Percentiles rank a stretch among this genome's conserved stretches.
Evolutionary conservation across 2,797 vertebrate species (phyloP).

Genomic region (Cirrhinus molitorella): DNA sequence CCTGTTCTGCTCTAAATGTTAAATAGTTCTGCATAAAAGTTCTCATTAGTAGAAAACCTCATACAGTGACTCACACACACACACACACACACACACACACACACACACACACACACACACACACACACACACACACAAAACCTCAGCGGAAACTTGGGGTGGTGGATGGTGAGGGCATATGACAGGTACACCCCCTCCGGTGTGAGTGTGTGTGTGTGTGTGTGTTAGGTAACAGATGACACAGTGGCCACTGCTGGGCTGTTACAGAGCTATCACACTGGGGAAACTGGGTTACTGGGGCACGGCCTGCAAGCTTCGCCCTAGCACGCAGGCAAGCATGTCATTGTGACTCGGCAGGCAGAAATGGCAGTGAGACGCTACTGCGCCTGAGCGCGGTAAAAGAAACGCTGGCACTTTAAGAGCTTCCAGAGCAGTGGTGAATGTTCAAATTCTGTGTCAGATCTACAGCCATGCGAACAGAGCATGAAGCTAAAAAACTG

Average conservation of each 20-base stretch:
- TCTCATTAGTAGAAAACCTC: slow-evolving; percentile 14
- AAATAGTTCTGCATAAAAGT: slow-evolving; percentile 21
- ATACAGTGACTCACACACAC: not conserved
- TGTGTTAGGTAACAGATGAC: slow-evolving; percentile 81
- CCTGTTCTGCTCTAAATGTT: slow-evolving; percentile 19
- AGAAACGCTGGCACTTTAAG: slow-evolving; percentile 77
- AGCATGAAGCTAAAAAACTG: slow-evolving; percentile 33
- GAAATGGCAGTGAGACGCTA: slow-evolving; percentile 73
- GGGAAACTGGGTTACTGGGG: slow-evolving; percentile 86
- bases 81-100: not conserved
- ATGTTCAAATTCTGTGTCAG: slow-evolving; percentile 12
- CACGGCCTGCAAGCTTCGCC: slow-evolving; percentile 84
- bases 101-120: not conserved
- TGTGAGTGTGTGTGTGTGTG: slow-evolving; percentile 59
- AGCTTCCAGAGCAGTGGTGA: slow-evolving; percentile 38
- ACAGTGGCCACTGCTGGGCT: slow-evolving; percentile 74
- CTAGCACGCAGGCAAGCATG: slow-evolving; percentile 78
- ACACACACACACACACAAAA: not conserved
- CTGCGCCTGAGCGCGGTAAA: slow-evolving; percentile 44
- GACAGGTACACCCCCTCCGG: slow-evolving; percentile 31
- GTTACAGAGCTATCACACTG: slow-evolving; percentile 78
- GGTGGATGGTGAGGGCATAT: slow-evolving; percentile 12
- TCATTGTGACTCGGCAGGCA: slow-evolving; percentile 83
- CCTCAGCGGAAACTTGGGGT: not conserved
- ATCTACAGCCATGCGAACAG: slow-evolving; percentile 11